Evolutionary conservation across 2,888 invertebrate genomes (phyloP), one percentile per base, ranked within the genome.

Genomic region (Tolmerus cingulatus): DNA sequence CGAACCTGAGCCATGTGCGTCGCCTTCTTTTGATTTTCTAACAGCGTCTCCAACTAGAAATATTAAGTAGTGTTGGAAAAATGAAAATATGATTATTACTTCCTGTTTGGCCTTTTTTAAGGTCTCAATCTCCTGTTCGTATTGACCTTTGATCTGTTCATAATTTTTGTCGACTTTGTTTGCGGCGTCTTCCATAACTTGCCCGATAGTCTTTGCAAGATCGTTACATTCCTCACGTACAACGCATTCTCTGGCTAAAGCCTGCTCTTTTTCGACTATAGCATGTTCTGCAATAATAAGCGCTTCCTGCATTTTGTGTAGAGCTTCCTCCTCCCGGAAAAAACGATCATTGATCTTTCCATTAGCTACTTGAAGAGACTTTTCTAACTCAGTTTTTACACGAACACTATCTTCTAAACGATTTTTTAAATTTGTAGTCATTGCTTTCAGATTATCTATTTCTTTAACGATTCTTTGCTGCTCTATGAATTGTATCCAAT

Each of bases 151-250:
- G 0, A 95, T 91, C 84, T 93, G 93, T 5, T 93, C 93, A 81
- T 95, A 92, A 91, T 96, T 95, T n/a, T 90, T 92, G 89, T 94
- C 94, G 57, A 94, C 93, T 88, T 93, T 93, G 0, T 92, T 90
- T 88, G 95, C 94, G 0, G 94, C 93, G 82, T 95, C 94, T 57
- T 93, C 93, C 90, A 94, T 93, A 0, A 94, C 92, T 84, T 93
- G 93, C 0, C 93, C 92, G 85, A 95, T 92, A 0, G 92, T 92
- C 79, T 93, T 92, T 74, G 95, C 94, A 37, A 95, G 90, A 88
- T 93, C 92, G 8, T 91, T 90, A 46, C 94, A 91, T 92, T 96
- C 95, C 87, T 93, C 95, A 93, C 91, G 90, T 4, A 93, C 91
- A 78, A 91, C 89, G 76, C 91, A 91, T 90, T 95, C 95, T 40